Conservation (phyloP, 2,113 vertebrate genomes). For the Emydocephalus ijimae region DNA sequence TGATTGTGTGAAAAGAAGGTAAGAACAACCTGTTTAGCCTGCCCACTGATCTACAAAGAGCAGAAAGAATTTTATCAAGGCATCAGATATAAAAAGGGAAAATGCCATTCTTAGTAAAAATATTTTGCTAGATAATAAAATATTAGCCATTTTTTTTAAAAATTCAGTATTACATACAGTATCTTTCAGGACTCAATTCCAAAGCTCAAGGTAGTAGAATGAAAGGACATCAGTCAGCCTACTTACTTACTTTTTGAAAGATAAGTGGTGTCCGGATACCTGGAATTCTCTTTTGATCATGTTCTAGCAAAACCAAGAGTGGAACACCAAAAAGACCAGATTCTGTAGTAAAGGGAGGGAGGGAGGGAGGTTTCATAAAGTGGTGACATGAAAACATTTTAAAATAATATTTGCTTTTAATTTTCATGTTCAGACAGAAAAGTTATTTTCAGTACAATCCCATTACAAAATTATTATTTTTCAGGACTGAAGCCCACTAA, state of each 20-base stretch:
- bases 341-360: conserved; percentile 70
- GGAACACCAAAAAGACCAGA: conserved; percentile 88
- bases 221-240: neutral
- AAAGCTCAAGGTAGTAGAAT: neutral
- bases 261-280: conserved; percentile 88
- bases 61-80: neutral
- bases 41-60: neutral
- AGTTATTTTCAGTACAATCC: neutral
- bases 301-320: conserved; percentile 83
- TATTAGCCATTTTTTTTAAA: neutral
- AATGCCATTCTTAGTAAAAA: neutral
- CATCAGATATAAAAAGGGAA: neutral
- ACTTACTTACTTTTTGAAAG: conserved; percentile 89
- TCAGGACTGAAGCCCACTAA: neutral
- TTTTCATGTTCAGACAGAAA: conserved; percentile 6
- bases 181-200: neutral
- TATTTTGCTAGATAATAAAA: neutral
- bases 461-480: neutral
- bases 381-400: conserved; percentile 25
- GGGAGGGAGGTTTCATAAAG: neutral
- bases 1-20: neutral
- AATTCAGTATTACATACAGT: neutral
- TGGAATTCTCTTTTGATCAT: conserved; percentile 83
- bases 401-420: neutral
- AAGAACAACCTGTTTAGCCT: neutral